A percentile compares a stretch with the other conserved stretches of the same genome.
Evolutionary conservation across 2,113 vertebrate species (phyloP).

Genomic region (Tragulus kanchil): DNA sequence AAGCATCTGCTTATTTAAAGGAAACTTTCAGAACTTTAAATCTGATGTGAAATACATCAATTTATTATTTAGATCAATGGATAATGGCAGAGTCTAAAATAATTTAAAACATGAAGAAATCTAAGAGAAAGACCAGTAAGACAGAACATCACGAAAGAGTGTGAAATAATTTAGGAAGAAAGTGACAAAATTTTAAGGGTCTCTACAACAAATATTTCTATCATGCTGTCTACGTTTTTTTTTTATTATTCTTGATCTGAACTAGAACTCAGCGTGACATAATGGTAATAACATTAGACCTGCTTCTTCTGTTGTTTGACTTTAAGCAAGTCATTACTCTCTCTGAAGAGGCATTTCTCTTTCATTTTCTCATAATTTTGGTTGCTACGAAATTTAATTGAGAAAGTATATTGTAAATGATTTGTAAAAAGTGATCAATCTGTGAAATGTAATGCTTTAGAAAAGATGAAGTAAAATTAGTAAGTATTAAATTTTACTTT

Average conservation of each 20-base stretch:
- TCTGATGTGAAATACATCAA: not conserved
- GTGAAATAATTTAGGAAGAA: slow-evolving; percentile 4
- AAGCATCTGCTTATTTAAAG: not conserved
- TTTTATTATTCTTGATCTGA: not conserved
- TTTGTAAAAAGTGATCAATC: not conserved
- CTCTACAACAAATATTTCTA: slow-evolving; percentile 23
- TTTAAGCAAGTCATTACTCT: not conserved
- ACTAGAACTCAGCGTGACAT: not conserved
- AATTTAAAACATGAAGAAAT: not conserved
- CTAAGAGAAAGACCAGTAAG: slow-evolving; percentile 8
- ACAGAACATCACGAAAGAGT: not conserved
- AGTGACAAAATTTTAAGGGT: not conserved
- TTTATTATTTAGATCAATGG: not conserved
- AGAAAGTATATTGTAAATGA: not conserved
- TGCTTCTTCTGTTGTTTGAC: not conserved
- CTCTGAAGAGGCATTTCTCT: not conserved
- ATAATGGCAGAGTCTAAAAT: not conserved
- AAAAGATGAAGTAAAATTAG: slow-evolving; percentile 39
- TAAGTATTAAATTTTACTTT: slow-evolving; percentile 31
- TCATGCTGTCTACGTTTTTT: not conserved
- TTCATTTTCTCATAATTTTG: slow-evolving; percentile 18
- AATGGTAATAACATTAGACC: too few relatives aligned
- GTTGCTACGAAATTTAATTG: not conserved
- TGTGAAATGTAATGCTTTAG: not conserved
- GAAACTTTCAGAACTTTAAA: slow-evolving; percentile 12